Evolutionary conservation across 2,113 vertebrate species (phyloP).

Genomic region (Glaucomys volans): DNA sequence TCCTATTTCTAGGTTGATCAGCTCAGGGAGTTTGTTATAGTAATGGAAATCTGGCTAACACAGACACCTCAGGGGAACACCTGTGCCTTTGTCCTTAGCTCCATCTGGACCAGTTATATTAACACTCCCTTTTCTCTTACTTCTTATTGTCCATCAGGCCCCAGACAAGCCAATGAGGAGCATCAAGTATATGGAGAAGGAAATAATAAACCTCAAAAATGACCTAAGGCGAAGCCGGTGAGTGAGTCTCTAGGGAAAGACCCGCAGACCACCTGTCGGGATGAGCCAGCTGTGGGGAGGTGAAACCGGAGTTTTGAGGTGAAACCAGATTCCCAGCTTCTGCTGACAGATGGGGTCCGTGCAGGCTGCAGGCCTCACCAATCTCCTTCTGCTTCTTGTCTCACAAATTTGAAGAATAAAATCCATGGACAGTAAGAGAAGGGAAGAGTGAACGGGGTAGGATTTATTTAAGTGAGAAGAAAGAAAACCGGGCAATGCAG

Average conservation of each 20-base stretch:
- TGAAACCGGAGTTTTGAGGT: too few relatives aligned
- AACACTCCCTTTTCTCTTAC: conserved; percentile 12
- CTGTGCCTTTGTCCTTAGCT: too few relatives aligned
- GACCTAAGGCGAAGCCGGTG: conserved; percentile 86
- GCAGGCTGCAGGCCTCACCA: too few relatives aligned
- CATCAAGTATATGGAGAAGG: conserved; percentile 77
- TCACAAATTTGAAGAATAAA: too few relatives aligned
- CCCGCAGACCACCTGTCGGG: accelerated
- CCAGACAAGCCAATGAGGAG: conserved; percentile 55
- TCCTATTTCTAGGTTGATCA: background rate
- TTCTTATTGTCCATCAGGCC: conserved; percentile 66
- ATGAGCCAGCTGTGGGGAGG: accelerated
- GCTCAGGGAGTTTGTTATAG: background rate
- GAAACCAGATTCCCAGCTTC: too few relatives aligned
- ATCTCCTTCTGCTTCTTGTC: too few relatives aligned
- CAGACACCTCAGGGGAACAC: background rate
- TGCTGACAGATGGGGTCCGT: too few relatives aligned
- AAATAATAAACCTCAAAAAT: conserved; percentile 79
- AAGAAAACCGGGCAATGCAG: too few relatives aligned
- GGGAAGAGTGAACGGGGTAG: too few relatives aligned
- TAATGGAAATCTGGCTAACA: too few relatives aligned
- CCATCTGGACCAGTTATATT: background rate
- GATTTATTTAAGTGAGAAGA: too few relatives aligned
- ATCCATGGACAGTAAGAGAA: too few relatives aligned
- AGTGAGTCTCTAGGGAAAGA: conserved; percentile 39